A percentile compares a stretch with the other conserved stretches of the same genome.
phyloP scores from a whole-genome alignment of 2,113 vertebrate species.

The Pelusios castaneus region DNA sequence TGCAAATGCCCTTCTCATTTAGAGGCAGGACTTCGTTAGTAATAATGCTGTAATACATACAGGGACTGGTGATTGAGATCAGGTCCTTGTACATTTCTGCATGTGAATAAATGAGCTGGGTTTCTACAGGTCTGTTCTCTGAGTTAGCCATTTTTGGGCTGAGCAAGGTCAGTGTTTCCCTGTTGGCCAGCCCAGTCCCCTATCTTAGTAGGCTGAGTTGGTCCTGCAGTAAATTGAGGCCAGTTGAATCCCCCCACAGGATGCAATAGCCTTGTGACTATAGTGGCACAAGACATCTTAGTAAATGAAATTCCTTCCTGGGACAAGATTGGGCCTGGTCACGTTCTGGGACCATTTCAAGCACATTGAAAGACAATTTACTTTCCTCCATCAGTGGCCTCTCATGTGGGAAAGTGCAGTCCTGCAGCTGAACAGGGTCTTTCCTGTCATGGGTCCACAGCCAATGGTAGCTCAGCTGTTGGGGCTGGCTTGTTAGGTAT shows the following conservation, averaged over 20 bases:
- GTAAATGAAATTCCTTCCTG: too few species aligned
- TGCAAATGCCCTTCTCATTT: neutral
- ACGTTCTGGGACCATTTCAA: too few species aligned
- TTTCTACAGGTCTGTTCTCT: neutral
- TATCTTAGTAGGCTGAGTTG: neutral
- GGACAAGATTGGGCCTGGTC: neutral
- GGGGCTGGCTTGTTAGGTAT: slow-evolving; percentile 27
- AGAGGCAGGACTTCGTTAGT: neutral
- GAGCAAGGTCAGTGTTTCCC: neutral
- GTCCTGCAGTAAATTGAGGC: neutral
- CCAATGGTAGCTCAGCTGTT: neutral
- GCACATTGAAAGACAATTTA: neutral
- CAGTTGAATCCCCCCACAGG: neutral
- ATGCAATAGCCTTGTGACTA: neutral
- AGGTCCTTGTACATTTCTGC: neutral
- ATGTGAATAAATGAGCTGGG: neutral
- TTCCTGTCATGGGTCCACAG: neutral
- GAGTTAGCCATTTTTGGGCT: neutral
- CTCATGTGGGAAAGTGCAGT: neutral
- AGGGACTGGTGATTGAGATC: neutral
- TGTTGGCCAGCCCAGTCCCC: neutral
- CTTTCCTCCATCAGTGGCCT: accelerated
- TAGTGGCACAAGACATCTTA: neutral
- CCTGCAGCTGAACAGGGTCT: neutral
- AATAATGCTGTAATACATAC: neutral